These are phyloP conservation scores for Notothenia rossii DNA, from an alignment of 2,113 vertebrate species.

Conservation along the genomic window DNA sequence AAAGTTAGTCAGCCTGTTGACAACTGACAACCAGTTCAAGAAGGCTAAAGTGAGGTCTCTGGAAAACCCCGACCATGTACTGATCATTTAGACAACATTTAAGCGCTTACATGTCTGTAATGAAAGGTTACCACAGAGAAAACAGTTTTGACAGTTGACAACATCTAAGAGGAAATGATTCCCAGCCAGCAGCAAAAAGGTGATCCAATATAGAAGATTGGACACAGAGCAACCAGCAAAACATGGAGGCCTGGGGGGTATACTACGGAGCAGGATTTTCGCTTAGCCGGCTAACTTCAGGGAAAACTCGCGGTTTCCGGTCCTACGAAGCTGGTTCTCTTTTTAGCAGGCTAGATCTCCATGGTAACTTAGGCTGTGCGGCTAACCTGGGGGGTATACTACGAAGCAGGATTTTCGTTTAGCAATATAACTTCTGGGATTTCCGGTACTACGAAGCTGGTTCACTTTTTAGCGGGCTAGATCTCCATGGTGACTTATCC, in stretches of 20 bases:
- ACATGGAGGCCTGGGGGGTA: constrained; percentile 17
- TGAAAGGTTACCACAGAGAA: not conserved
- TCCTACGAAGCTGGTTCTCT: no score
- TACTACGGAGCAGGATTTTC: no score
- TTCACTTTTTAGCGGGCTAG: no score
- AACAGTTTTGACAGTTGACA: constrained; percentile 18
- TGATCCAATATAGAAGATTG: constrained; percentile 6
- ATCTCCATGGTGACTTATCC: no score
- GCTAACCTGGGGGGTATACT: no score
- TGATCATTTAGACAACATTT: not conserved
- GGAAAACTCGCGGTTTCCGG: no score
- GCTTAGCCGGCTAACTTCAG: no score
- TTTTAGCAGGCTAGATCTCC: no score
- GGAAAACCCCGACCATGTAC: not conserved
- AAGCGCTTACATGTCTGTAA: constrained; percentile 2
- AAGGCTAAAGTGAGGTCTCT: not conserved
- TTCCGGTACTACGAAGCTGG: no score
- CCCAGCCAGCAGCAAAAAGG: not conserved
- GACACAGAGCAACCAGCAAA: not conserved
- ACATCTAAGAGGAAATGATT: constrained; percentile 36
- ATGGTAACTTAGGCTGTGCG: no score
- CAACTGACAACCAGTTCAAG: constrained; percentile 5
- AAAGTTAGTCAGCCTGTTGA: constrained; percentile 21
- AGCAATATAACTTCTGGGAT: no score
- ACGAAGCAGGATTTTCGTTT: no score